Evolutionary conservation across 23 tunicate genomes (phyloP).

Genomic region (Halocynthia roretzi): DNA sequence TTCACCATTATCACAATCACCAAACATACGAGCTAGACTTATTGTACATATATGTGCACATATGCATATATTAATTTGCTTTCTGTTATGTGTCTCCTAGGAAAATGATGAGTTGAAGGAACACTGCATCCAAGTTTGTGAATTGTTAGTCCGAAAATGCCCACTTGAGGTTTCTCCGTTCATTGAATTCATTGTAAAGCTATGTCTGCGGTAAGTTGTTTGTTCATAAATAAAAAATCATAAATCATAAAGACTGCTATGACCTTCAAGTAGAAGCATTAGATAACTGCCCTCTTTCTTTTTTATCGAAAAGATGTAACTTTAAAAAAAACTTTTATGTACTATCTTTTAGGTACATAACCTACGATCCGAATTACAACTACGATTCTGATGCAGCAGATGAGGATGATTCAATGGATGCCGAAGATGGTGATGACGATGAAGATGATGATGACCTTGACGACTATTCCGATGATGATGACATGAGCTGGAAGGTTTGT

Average conservation of each 20-base stretch:
- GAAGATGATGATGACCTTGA: conserved; percentile 96
- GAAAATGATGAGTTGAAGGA: conserved; percentile 88
- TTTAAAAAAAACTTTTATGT: background rate
- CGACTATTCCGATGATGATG: conserved; percentile 99
- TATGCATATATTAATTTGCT: background rate
- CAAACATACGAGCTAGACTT: no score
- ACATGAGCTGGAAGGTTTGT: conserved; percentile 93
- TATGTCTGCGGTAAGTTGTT: conserved; percentile 54
- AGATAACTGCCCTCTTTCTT: background rate
- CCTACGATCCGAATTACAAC: conserved; percentile 93
- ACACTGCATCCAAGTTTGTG: conserved; percentile 81
- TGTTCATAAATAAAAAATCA: background rate
- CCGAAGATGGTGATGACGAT: conserved; percentile 37
- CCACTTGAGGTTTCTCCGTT: conserved; percentile 71
- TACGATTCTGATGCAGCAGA: conserved; percentile 77
- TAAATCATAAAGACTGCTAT: background rate
- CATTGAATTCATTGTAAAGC: conserved; percentile 23
- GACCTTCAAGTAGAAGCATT: background rate
- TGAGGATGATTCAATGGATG: conserved; percentile 40
- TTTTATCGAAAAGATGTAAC: background rate
- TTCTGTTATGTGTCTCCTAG: conserved; percentile 12
- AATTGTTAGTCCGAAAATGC: conserved; percentile 76
- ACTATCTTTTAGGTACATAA: conserved; percentile 35
- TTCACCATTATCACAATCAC: no score
- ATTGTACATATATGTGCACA: background rate